Percentiles rank a stretch among this genome's conserved stretches.
These are phyloP conservation scores for Falco berigora DNA, from an alignment of 2,797 vertebrate species.

Conservation along the genomic window DNA sequence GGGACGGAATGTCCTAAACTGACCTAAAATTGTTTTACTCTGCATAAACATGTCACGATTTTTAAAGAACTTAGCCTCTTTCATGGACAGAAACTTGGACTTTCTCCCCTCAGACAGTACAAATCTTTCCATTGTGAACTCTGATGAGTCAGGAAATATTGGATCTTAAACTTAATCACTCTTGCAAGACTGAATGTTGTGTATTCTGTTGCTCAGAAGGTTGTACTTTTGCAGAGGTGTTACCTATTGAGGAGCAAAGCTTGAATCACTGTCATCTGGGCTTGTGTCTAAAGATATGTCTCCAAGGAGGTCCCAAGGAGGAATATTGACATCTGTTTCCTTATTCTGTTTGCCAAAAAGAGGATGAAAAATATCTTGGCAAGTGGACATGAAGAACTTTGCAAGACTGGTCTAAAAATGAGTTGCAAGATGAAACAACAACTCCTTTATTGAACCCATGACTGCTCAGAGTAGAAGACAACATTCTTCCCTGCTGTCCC, in stretches of 20 bases:
- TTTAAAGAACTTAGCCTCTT: background rate
- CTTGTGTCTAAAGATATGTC: background rate
- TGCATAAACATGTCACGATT: constrained; percentile 1
- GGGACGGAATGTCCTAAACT: background rate
- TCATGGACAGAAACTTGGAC: constrained; percentile 37
- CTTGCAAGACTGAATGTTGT: background rate
- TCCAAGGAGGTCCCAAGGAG: background rate
- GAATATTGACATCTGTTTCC: background rate
- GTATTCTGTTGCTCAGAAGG: background rate
- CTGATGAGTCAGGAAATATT: background rate
- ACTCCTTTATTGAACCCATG: background rate
- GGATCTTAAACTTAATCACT: background rate
- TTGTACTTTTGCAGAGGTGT: background rate
- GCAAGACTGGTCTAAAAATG: background rate
- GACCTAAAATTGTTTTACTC: constrained; percentile 20
- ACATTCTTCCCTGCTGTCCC: background rate
- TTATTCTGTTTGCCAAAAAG: background rate
- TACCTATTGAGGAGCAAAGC: background rate
- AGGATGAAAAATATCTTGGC: background rate
- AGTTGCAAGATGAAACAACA: background rate
- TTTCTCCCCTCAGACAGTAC: background rate
- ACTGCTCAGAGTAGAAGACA: background rate
- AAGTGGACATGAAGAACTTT: background rate
- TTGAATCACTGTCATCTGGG: background rate
- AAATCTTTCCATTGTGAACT: constrained; percentile 26